Evolutionary conservation across 2,888 invertebrate species (phyloP).

Genomic region (Boloria euphrosyne): DNA sequence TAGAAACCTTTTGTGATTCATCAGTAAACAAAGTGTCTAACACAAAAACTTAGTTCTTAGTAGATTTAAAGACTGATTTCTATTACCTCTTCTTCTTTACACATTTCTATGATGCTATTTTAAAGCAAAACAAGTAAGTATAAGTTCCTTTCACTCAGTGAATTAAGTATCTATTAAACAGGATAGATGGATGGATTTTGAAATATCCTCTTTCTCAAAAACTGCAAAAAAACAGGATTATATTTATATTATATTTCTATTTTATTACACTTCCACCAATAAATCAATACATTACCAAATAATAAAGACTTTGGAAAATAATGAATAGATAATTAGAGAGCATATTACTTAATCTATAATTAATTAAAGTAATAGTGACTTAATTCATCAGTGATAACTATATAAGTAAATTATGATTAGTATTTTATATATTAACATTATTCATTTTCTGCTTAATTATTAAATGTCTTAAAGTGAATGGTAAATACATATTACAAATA

Average conservation of each 20-base stretch:
- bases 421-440: not conserved
- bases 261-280: not conserved
- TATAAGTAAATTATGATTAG: not conserved
- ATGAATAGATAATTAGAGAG: not conserved
- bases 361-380: not conserved
- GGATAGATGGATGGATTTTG: no score
- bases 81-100: slow-evolving; percentile 6
- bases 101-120: not conserved
- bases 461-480: no score
- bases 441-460: no score
- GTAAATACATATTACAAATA: no score
- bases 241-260: not conserved
- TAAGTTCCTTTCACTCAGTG: slow-evolving; percentile 16
- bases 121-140: slow-evolving; percentile 17
- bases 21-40: slow-evolving; percentile 34
- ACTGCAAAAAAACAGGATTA: no score
- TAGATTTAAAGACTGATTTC: not conserved
- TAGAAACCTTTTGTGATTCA: slow-evolving; percentile 42
- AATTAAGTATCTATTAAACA: slow-evolving; percentile 9
- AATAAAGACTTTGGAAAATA: not conserved
- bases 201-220: not conserved
- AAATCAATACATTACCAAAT: not conserved
- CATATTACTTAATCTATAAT: not conserved
- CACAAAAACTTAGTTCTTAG: slow-evolving; percentile 14
- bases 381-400: not conserved